phyloP scores from a whole-genome alignment of 1,140 invertebrate genomes.

The Drosophila arizonae region DNA sequence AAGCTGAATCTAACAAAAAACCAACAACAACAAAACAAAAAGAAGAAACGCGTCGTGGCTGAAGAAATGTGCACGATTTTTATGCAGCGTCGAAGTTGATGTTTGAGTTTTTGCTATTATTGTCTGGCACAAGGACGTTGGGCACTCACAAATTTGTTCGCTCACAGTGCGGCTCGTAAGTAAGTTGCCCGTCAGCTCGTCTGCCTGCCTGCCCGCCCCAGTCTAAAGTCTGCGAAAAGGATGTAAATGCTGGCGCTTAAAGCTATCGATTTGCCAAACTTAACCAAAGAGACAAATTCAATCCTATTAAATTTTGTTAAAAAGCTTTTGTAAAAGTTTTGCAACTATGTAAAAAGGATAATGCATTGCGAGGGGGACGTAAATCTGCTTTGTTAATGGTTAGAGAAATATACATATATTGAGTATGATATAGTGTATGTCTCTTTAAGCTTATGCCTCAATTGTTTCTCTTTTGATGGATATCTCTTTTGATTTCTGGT shows the following conservation, averaged over 20 bases:
- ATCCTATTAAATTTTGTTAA: background rate
- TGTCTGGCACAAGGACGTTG: slow-evolving; percentile 54
- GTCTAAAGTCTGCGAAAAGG: no score
- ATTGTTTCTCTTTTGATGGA: no score
- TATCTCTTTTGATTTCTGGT: no score
- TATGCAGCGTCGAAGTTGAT: slow-evolving; percentile 62
- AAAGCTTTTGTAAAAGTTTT: background rate
- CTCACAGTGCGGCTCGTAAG: background rate
- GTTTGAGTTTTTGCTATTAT: slow-evolving; percentile 60
- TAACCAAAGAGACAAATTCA: background rate
- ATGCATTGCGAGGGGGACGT: no score
- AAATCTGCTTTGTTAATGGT: no score
- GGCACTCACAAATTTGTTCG: slow-evolving; percentile 34
- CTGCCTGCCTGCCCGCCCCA: background rate
- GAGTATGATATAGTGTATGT: no score
- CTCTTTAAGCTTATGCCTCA: no score
- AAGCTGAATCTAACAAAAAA: no score
- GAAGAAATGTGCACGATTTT: slow-evolving; percentile 38
- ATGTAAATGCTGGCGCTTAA: slow-evolving; percentile 15
- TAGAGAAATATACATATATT: no score
- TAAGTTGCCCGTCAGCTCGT: background rate
- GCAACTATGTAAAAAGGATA: no score
- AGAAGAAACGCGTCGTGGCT: no score
- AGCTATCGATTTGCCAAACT: slow-evolving; percentile 22
- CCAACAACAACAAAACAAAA: no score